Evolutionary conservation across 2,797 vertebrate genomes (phyloP), one percentile per base, ranked within the genome.

Genomic region (Chaetophractus vellerosus): DNA sequence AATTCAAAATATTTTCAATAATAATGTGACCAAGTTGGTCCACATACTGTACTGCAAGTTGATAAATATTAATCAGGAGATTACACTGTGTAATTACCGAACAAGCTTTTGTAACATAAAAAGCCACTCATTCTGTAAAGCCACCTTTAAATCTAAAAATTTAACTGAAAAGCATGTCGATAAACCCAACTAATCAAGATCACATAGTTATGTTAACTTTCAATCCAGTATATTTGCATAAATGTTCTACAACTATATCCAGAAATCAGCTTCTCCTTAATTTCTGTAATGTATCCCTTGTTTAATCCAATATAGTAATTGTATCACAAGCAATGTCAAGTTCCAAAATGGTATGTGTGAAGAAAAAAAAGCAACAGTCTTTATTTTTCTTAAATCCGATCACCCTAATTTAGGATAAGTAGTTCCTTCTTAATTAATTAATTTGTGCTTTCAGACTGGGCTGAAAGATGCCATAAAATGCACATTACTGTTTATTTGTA

Each of bases 1-100:
- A 88, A 61, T 79, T 93, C 19, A 95, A 74, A 93, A 72, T 83
- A 88, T 88, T 95, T 96, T 92, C 68, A 88, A 0, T 82, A 93
- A 74, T 45, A 74, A 66, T 69, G 7, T 84, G 31, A 31, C 57
- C 89, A 88, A 18, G 2, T 92, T 92, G 36, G 15, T 31, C n/a
- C 45, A 75, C 21, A 36, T 61, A 66, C 24, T 91, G 23, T 36
- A 88, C 23, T 59, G 38, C 16, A 81, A 38, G n/a, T 71, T 75
- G 8, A 28, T 28, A 88, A 78, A 52, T 81, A 79, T 28, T 81
- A 71, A 83, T 93, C 71, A 72, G 50, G 79, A 89, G 50, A 45
- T 45, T 85, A 26, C 59, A 31, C 33, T 89, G 4, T 79, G 52
- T 38, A 80, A 9, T 68, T 74, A 36, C n/a, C 90, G 57, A 84